A percentile compares a stretch with the other conserved stretches of the same genome.
Evolutionary conservation across 1,140 invertebrate genomes (phyloP).

Genomic region (Lethrus apterus): DNA sequence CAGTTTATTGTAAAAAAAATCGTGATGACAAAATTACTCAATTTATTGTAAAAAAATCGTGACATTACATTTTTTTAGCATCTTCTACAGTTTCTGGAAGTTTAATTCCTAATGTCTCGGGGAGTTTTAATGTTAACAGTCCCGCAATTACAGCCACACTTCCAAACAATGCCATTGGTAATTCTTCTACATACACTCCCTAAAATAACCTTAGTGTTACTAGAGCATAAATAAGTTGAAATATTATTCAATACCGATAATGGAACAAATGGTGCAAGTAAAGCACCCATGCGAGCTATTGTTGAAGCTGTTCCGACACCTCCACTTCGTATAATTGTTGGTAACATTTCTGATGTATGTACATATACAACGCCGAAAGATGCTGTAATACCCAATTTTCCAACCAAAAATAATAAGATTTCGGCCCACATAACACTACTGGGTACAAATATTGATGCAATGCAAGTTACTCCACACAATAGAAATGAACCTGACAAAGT

Average conservation of each 20-base stretch:
- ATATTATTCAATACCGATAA: conserved; percentile 42
- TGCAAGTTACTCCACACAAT: conserved; percentile 50
- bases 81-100: conserved; percentile 51
- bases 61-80: conserved; percentile 33
- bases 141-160: conserved; percentile 45
- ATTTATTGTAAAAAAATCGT: too few species aligned
- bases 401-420: conserved; percentile 51
- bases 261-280: conserved; percentile 55
- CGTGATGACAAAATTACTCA: too few species aligned
- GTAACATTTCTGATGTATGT: conserved; percentile 56
- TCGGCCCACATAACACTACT: conserved; percentile 45
- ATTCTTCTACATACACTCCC: conserved; percentile 43
- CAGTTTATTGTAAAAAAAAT: too few species aligned
- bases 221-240: conserved; percentile 9
- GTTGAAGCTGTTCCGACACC: conserved; percentile 54
- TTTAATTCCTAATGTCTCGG: conserved; percentile 53
- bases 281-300: conserved; percentile 51
- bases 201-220: conserved; percentile 28
- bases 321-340: conserved; percentile 50
- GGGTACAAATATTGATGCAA: conserved; percentile 41
- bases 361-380: conserved; percentile 55
- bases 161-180: conserved; percentile 52
- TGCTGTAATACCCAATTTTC: conserved; percentile 56
- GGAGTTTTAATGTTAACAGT: conserved; percentile 45
- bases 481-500: conserved; percentile 47